Conservation (phyloP, 2,113 vertebrate species). For the Hypocryptadius cinnamomeus region DNA sequence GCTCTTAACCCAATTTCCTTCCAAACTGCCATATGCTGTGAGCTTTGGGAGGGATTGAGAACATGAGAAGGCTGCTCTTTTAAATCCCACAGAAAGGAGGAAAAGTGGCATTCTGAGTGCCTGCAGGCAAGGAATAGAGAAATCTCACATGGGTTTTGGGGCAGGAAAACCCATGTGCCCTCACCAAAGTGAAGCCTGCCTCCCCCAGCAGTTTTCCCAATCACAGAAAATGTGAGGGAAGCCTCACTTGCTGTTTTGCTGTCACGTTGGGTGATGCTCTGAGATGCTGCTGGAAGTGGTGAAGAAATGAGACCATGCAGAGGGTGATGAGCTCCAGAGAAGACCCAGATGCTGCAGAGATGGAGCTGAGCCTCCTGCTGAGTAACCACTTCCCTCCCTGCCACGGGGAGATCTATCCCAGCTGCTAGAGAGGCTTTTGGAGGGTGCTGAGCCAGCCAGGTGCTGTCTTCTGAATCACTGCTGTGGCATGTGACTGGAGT, state of each 20-base stretch:
- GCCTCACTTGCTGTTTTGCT: not conserved
- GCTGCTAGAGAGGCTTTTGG: not conserved
- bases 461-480: not conserved
- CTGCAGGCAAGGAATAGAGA: not conserved
- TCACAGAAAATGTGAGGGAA: not conserved
- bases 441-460: not conserved
- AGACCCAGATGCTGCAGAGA: not conserved
- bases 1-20: constrained; percentile 44
- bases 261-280: not conserved
- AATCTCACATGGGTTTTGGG: not conserved
- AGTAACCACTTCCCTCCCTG: not conserved
- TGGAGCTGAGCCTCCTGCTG: not conserved
- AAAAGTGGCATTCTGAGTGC: not conserved
- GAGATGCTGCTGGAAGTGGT: not conserved
- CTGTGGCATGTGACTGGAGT: not conserved
- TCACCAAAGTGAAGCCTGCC: not conserved
- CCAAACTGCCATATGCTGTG: constrained; percentile 11
- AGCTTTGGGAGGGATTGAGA: constrained; percentile 39
- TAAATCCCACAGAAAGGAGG: not conserved
- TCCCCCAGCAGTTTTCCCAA: not conserved
- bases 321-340: not conserved
- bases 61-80: constrained; percentile 11
- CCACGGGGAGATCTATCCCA: not conserved
- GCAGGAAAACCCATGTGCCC: not conserved
- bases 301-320: not conserved